A percentile compares a stretch with the other conserved stretches of the same genome.
These are phyloP conservation scores for Hyperopisus bebe DNA, from an alignment of 2,113 vertebrate genomes.

Conservation along the genomic window DNA sequence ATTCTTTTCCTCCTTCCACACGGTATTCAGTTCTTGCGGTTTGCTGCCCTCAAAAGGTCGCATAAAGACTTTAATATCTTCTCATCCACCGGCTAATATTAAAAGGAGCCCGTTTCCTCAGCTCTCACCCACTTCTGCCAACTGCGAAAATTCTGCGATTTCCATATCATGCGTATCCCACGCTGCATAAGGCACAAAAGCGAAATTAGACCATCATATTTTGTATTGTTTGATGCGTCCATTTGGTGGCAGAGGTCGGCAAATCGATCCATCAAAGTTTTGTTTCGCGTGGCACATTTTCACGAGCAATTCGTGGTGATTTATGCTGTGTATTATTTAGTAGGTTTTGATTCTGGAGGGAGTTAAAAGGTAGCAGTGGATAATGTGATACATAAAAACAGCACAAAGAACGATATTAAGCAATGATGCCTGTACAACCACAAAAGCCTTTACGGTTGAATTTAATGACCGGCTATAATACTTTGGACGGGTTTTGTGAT, in stretches of 20 bases:
- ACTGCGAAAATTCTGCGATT: neutral
- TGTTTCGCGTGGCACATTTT: neutral
- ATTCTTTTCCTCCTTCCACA: neutral
- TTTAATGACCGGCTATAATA: conserved; percentile 3
- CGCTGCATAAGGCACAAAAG: neutral
- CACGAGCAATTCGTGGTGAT: neutral
- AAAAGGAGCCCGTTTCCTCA: no score
- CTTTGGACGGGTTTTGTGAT: neutral
- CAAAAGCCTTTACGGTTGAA: neutral
- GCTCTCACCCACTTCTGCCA: neutral
- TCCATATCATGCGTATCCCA: neutral
- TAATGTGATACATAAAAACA: neutral
- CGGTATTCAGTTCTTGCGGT: neutral
- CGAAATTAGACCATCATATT: neutral
- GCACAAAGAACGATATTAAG: neutral
- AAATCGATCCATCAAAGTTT: neutral
- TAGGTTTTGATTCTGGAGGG: neutral
- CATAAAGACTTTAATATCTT: neutral
- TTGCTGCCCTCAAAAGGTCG: neutral
- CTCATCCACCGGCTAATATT: neutral
- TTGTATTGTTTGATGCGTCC: neutral
- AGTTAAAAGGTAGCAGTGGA: neutral
- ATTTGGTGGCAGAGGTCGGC: neutral
- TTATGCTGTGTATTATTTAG: neutral
- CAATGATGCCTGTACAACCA: neutral